Evolutionary conservation across 2,797 vertebrate genomes (phyloP).

Genomic region (Schizopygopsis pylzovi): DNA sequence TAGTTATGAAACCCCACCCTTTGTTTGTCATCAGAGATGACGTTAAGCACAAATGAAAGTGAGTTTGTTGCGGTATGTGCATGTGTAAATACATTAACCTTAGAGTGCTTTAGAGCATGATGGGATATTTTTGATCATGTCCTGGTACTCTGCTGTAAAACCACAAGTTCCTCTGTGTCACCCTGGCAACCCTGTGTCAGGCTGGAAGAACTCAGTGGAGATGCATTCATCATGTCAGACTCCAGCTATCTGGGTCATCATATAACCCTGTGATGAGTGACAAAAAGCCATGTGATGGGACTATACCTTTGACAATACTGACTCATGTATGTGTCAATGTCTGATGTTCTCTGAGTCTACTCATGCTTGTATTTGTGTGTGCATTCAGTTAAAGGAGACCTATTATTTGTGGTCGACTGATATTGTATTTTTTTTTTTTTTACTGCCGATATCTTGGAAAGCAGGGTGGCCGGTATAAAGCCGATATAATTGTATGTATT

Average conservation of each 20-base stretch:
- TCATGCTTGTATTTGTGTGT: background rate
- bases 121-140: slow-evolving; percentile 20
- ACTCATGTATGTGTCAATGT: slow-evolving; percentile 31
- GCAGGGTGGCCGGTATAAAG: too few relatives aligned
- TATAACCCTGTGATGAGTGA: slow-evolving; percentile 39
- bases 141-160: slow-evolving; percentile 17
- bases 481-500: too few relatives aligned
- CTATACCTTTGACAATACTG: background rate
- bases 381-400: background rate
- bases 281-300: slow-evolving; percentile 24
- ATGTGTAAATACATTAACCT: background rate
- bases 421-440: too few relatives aligned
- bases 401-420: background rate
- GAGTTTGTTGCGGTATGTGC: background rate
- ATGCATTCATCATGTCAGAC: slow-evolving; percentile 44
- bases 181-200: slow-evolving; percentile 48
- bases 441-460: too few relatives aligned
- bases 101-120: background rate
- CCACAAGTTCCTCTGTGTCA: background rate
- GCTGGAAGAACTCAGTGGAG: slow-evolving; percentile 40
- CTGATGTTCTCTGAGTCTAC: background rate
- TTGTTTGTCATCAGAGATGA: slow-evolving; percentile 25
- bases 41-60: background rate
- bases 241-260: slow-evolving; percentile 52
- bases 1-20: slow-evolving; percentile 11